These are phyloP conservation scores for Pararge aegeria DNA, from an alignment of 1,140 invertebrate species.

Conservation along the genomic window DNA sequence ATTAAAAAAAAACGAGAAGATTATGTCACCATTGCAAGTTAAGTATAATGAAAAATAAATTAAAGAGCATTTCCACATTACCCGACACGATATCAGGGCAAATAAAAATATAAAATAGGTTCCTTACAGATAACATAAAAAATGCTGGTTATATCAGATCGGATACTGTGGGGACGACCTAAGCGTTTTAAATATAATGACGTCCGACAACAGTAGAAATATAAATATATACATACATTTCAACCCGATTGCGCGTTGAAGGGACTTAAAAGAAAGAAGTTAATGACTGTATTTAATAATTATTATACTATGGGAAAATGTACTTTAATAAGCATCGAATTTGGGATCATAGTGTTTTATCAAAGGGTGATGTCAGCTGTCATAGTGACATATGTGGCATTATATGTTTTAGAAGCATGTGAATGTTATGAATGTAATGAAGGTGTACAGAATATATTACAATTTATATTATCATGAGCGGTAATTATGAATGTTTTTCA, in stretches of 20 bases:
- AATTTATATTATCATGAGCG: no score
- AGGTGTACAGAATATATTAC: no score
- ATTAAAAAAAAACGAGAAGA: no score
- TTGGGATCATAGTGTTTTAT: not conserved
- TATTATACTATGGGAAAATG: not conserved
- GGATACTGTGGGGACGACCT: not conserved
- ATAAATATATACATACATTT: not conserved
- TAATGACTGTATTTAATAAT: not conserved
- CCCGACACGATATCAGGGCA: no score
- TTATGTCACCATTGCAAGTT: not conserved
- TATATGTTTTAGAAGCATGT: not conserved
- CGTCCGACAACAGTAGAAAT: slow-evolving; percentile 44
- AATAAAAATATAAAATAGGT: no score
- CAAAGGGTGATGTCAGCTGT: no score
- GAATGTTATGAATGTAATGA: no score
- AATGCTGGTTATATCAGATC: no score
- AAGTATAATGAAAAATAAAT: not conserved
- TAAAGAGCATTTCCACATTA: not conserved
- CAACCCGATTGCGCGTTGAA: slow-evolving; percentile 13
- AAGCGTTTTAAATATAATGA: slow-evolving; percentile 21
- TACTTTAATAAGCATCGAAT: not conserved
- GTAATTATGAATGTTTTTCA: no score
- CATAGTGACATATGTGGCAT: no score
- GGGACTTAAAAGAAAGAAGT: not conserved
- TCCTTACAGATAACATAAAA: no score